These are phyloP conservation scores for Mystacides longicornis DNA, from an alignment of 2,888 invertebrate species.

Conservation along the genomic window DNA sequence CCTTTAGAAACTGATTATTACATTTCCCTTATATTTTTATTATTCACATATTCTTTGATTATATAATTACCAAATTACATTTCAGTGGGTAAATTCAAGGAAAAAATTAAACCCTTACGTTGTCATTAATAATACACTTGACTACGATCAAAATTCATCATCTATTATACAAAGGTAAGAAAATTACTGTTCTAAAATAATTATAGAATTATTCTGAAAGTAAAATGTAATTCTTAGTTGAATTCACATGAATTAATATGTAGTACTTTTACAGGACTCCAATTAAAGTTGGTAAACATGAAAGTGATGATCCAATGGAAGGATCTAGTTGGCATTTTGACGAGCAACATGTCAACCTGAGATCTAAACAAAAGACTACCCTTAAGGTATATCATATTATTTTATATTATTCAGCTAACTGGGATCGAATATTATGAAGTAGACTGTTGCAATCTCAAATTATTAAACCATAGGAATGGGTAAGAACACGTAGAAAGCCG, in stretches of 20 bases:
- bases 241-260: too few relatives aligned
- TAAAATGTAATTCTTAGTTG: neutral
- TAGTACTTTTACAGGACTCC: neutral
- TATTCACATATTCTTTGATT: too few relatives aligned
- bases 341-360: neutral
- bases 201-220: neutral
- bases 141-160: neutral
- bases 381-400: neutral
- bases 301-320: constrained; percentile 38
- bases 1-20: too few relatives aligned
- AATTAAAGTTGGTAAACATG: neutral
- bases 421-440: too few relatives aligned
- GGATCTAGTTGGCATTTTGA: constrained; percentile 45
- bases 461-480: too few relatives aligned
- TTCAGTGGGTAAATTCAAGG: constrained; percentile 10
- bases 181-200: neutral
- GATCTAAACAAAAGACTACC: neutral
- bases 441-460: too few relatives aligned
- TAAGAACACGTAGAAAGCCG: too few relatives aligned
- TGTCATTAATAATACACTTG: constrained; percentile 9
- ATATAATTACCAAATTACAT: too few relatives aligned
- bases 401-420: too few relatives aligned
- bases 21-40: too few relatives aligned
- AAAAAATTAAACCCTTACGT: constrained; percentile 16
- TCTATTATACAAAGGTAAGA: neutral